phyloP scores from a whole-genome alignment of 1,140 invertebrate species.

The Eupristina koningsbergeri region DNA sequence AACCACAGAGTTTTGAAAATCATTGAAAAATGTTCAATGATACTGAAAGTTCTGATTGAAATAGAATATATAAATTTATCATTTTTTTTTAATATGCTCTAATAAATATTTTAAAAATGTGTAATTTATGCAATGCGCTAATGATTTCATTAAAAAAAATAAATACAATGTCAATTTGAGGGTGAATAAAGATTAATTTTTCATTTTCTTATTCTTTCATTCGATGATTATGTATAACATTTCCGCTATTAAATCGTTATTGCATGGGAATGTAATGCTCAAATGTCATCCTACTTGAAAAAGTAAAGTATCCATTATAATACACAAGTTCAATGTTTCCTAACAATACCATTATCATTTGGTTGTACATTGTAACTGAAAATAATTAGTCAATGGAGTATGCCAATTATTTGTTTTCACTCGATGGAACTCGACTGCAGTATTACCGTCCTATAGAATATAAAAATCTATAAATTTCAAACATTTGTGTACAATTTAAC shows the following conservation, averaged over 20 bases:
- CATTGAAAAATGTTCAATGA: no score
- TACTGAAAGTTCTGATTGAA: no score
- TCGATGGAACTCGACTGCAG: background rate
- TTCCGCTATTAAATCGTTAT: background rate
- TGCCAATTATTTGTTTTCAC: background rate
- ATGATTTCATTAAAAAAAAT: background rate
- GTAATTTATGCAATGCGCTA: no score
- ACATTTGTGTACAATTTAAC: no score
- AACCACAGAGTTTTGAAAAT: no score
- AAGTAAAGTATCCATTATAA: background rate
- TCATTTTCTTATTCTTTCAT: background rate
- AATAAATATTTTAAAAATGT: no score
- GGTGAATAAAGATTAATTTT: background rate
- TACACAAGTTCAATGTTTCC: background rate
- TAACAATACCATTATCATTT: constrained; percentile 22
- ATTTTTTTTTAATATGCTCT: no score
- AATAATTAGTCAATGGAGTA: constrained; percentile 24
- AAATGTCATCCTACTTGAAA: background rate
- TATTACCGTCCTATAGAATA: no score
- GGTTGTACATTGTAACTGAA: constrained; percentile 10
- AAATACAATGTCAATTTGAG: background rate
- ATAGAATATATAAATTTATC: no score
- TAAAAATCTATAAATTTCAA: no score
- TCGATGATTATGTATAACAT: background rate
- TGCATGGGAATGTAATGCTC: constrained; percentile 22